phyloP scores from a whole-genome alignment of 2,797 vertebrate genomes.

The Gallinago solitaria region DNA sequence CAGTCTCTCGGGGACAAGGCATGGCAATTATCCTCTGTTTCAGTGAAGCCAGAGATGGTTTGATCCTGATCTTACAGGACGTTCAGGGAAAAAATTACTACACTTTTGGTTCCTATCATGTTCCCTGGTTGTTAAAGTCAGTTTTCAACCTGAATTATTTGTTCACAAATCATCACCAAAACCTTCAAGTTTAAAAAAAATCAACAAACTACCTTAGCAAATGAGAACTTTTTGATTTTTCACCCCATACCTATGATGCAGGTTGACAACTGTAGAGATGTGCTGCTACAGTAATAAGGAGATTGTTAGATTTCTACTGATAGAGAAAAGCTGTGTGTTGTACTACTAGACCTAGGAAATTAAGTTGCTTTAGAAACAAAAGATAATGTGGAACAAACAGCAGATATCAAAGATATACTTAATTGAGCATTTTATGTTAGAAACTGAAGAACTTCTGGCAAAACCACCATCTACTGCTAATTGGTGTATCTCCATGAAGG shows the following conservation, averaged over 20 bases:
- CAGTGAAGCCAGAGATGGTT: neutral
- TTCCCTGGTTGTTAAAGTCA: neutral
- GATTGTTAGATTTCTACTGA: neutral
- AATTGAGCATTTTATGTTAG: neutral
- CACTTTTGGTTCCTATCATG: neutral
- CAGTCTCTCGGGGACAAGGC: neutral
- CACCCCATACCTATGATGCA: neutral
- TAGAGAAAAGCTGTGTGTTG: neutral
- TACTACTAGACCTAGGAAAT: neutral
- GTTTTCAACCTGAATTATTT: neutral
- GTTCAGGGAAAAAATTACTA: neutral
- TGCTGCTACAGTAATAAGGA: neutral
- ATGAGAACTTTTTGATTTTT: neutral
- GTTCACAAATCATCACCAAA: neutral
- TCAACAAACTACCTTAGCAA: neutral
- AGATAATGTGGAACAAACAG: neutral
- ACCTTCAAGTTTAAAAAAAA: neutral
- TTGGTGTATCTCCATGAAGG: neutral
- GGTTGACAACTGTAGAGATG: neutral
- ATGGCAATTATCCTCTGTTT: neutral
- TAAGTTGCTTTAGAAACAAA: neutral
- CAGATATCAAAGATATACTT: neutral
- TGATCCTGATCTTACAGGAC: neutral
- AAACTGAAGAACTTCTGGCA: neutral
- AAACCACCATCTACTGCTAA: neutral